Percentiles rank a stretch among this genome's conserved stretches.
phyloP scores from a whole-genome alignment of 2,888 invertebrate genomes.

The Anagyrus pseudococci region DNA sequence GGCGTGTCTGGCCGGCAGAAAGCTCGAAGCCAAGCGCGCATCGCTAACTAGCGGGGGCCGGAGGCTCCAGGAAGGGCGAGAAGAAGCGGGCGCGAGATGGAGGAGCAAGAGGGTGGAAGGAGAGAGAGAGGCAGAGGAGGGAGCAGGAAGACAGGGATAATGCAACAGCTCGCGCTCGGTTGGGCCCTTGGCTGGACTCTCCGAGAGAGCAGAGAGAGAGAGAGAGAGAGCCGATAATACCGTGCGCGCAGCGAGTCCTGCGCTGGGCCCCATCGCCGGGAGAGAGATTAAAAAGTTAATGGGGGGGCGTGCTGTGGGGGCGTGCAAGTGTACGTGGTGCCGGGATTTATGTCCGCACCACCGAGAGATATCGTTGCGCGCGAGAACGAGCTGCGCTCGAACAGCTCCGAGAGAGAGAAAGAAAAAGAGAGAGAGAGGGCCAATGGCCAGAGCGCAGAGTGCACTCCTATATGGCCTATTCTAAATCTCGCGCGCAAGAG shows the following conservation, averaged over 20 bases:
- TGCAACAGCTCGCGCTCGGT: too few species aligned
- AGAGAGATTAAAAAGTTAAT: constrained; percentile 62
- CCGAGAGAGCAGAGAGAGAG: too few species aligned
- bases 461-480: too few species aligned
- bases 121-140: too few species aligned
- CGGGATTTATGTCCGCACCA: constrained; percentile 62
- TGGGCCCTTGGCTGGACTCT: too few species aligned
- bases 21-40: not conserved
- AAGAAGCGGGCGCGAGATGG: too few species aligned
- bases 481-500: constrained; percentile 27
- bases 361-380: constrained; percentile 51
- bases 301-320: constrained; percentile 61
- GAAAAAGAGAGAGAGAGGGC: not conserved
- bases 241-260: not conserved
- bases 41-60: constrained; percentile 31
- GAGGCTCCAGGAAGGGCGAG: too few species aligned
- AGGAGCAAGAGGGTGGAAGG: too few species aligned
- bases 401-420: constrained; percentile 8
- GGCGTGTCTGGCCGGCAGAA: constrained; percentile 28
- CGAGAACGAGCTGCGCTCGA: too few species aligned
- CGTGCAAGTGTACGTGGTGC: constrained; percentile 61
- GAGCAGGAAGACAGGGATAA: too few species aligned
- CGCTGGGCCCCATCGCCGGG: constrained; percentile 29
- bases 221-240: too few species aligned
- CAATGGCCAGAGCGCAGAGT: constrained; percentile 7